Evolutionary conservation across 2,113 vertebrate species (phyloP), one percentile per base, ranked within the genome.

Genomic region (Triplophysa dalaica): DNA sequence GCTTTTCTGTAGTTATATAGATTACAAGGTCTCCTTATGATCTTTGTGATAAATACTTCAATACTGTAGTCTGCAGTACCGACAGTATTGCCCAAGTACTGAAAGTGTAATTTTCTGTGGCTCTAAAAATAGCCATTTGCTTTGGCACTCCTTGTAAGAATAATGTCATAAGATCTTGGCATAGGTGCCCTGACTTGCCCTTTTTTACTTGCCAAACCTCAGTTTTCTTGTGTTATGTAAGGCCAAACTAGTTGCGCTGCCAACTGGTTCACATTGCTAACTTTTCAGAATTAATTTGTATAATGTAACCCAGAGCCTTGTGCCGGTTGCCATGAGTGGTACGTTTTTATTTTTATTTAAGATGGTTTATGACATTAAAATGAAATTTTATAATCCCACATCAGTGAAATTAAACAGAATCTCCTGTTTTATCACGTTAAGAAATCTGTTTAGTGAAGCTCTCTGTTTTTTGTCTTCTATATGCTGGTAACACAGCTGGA

Each of bases 391-490:
- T 8, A 10, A 58, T 60, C 70, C n/a, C 19, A 21, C 8, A 4
- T 60, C 54, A 43, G 54, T 60, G 29, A 73, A n/a, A 29, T 73
- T 60, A 13, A 60, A 41, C 70, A 17, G 70, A 60, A 24, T 43
- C 29, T 73, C 54, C n/a, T 7, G 11, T 54, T 21, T 73, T 58
- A 73, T 41, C 70, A 73, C 48, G 38, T 61, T 60, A 21, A 63
- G 33, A 22, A 60, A 69, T 38, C 77, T 19, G 38, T 70, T n/a
- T 61, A 63, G n/a, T 64, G 58, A 61, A 68, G 56, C 56, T 56
- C 56, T 70, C 58, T 75, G 80, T 29, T 75, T 63, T 74, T 60
- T 74, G 24, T 63, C 52, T 68, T 68, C 29, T 77, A 60, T 87
- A 75, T 74, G 52, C 80, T 70, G 41, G 41, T 43, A 67, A 45